Base-by-base conservation (phyloP, 2,113 vertebrate genomes). In the Gymnarchus niloticus region DNA sequence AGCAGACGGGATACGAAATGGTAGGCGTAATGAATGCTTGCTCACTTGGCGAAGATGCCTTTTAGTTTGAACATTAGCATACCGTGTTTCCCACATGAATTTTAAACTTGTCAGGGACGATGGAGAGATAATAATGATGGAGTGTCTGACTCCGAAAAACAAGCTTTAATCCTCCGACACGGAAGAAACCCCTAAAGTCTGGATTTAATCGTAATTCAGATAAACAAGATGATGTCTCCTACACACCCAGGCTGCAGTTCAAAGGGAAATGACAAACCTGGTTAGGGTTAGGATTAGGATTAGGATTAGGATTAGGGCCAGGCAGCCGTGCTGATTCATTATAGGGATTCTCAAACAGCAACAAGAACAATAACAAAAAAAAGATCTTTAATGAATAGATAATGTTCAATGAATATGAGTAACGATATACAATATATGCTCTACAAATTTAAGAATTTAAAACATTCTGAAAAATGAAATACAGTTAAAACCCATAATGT, bases 1-100 rank as follows among this genome's bases (percentile, higher is more conserved):
- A 84, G 88, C 87, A 86, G 87, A 88, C 87, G 84, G 85, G 25
- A 69, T 33, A 8, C 46, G 44, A 80, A 89, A 89, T 85, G 83
- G 49, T 48, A 73, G 44, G 51, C 61, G 65, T 90, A 89, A 86
- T 78, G 81, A 89, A 86, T 80, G 85, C 84, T 81, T 28, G 52
- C 65, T 81, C 33, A 33, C 83, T 37, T 59, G 85, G 84, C 57
- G 61, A 84, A 85, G 83, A 57, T 56, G 56, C 81, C n/a, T 69
- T 86, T 85, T 84, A 85, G 19, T 80, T 84, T 59, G 52, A 84
- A 76, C 14, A 56, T 89, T 87, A 87, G 56, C 82, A 83, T 56
- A 86, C 85, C 25, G 23, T 51, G 56, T 77, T 83, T 84, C 59
- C 14, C 37, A 56, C 23, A 46, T 23, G 21, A 87, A 81, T 46